A percentile compares a stretch with the other conserved stretches of the same genome.
Conservation (phyloP, 2,113 vertebrate species). For the Eurypyga helias region DNA sequence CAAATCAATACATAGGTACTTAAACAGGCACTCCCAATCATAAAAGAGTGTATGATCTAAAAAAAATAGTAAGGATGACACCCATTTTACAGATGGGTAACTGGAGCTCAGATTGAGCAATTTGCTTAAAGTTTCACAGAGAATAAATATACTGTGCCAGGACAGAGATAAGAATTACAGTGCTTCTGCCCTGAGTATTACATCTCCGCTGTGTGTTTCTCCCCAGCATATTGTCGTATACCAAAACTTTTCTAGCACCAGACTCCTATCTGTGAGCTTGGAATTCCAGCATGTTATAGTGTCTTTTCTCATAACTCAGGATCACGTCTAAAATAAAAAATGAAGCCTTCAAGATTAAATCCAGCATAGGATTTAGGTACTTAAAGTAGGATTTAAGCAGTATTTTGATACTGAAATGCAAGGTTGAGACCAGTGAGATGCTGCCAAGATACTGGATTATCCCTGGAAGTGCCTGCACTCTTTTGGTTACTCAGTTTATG, state of each 20-base stretch:
- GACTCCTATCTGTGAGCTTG: neutral
- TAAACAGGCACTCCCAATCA: neutral
- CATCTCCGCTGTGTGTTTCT: neutral
- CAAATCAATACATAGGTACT: neutral
- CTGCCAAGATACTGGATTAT: constrained; percentile 59
- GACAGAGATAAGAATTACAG: neutral
- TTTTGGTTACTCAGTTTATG: neutral
- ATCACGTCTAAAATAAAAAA: constrained; percentile 49
- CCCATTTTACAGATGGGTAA: neutral
- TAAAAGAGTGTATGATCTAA: neutral
- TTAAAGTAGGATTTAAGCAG: constrained; percentile 63
- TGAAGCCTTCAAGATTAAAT: constrained; percentile 65
- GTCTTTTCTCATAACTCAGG: constrained; percentile 13
- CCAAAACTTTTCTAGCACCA: neutral
- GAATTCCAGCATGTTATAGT: neutral
- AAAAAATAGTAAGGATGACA: neutral
- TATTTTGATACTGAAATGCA: constrained; percentile 65
- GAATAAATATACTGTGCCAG: neutral
- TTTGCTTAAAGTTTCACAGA: neutral
- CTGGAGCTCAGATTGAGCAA: neutral
- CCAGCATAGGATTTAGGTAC: constrained; percentile 64
- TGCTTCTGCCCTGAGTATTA: neutral
- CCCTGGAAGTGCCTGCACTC: constrained; percentile 1
- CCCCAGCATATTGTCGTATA: neutral
- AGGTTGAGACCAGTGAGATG: constrained; percentile 56